Evolutionary conservation across 2,113 vertebrate genomes (phyloP).

Genomic region (Albula glossodonta): DNA sequence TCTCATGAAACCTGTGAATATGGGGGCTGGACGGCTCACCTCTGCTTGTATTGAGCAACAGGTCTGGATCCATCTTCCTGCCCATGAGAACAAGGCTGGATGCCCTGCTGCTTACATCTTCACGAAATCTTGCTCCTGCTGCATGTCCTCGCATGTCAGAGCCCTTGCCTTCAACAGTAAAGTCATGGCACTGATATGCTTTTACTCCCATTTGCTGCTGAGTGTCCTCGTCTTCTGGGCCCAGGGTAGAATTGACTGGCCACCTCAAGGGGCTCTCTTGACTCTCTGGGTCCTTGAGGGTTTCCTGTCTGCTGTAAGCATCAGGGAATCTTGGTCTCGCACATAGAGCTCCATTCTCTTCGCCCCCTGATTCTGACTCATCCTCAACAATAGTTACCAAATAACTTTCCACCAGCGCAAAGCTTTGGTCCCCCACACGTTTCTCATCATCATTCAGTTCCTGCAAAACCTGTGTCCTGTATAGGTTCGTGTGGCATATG

Average conservation of each 20-base stretch:
- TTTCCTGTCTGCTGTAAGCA: background rate
- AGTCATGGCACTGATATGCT: conserved; percentile 8
- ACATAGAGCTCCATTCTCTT: background rate
- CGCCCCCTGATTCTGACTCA: conserved; percentile 16
- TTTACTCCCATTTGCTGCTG: conserved; percentile 18
- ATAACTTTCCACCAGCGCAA: conserved; percentile 27
- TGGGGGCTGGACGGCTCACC: conserved; percentile 4
- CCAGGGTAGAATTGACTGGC: too few relatives aligned
- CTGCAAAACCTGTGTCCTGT: background rate
- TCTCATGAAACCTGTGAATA: conserved; percentile 14
- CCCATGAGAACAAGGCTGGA: background rate
- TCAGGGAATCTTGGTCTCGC: background rate
- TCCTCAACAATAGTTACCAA: conserved; percentile 24
- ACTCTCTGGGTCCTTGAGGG: background rate
- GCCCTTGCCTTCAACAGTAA: conserved; percentile 21
- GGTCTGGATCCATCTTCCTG: conserved; percentile 24
- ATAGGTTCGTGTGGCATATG: background rate
- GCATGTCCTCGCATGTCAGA: conserved; percentile 11
- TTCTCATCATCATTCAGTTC: conserved; percentile 12
- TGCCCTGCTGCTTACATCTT: conserved; percentile 5
- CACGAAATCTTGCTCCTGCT: background rate
- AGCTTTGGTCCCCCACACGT: background rate
- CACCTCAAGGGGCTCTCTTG: background rate
- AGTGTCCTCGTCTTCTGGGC: conserved; percentile 7
- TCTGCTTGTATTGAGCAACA: background rate